These are phyloP conservation scores for Ormyrus pomaceus DNA, from an alignment of 2,888 invertebrate genomes.

Conservation along the genomic window DNA sequence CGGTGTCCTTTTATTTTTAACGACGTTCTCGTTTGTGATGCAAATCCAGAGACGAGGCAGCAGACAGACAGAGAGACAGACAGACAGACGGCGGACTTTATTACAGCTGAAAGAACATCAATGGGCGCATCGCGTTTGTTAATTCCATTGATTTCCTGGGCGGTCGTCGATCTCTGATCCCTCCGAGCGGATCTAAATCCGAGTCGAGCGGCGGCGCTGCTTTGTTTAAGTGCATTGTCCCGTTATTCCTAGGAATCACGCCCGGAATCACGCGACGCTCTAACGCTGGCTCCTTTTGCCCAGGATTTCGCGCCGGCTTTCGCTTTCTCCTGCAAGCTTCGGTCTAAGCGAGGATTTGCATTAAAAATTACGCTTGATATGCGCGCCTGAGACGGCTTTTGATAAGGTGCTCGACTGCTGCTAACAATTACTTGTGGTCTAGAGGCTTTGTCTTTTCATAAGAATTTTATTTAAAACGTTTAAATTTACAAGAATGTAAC, in stretches of 20 bases:
- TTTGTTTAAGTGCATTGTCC: constrained; percentile 34
- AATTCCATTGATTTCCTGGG: constrained; percentile 48
- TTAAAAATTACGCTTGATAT: too few relatives aligned
- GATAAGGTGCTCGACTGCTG: too few relatives aligned
- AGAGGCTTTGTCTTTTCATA: too few relatives aligned
- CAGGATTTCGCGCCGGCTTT: too few relatives aligned
- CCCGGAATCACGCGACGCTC: too few relatives aligned
- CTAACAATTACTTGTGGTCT: too few relatives aligned
- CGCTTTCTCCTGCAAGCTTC: too few relatives aligned
- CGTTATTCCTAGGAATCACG: constrained; percentile 1
- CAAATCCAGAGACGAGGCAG: background rate
- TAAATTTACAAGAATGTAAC: too few relatives aligned
- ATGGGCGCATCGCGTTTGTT: constrained; percentile 49
- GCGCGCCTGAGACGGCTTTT: too few relatives aligned
- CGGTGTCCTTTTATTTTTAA: constrained; percentile 1
- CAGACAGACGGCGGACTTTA: background rate
- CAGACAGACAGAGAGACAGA: background rate
- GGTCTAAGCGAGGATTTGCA: too few relatives aligned
- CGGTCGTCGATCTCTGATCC: background rate
- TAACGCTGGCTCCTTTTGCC: too few relatives aligned
- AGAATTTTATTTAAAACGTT: too few relatives aligned
- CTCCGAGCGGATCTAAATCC: constrained; percentile 19
- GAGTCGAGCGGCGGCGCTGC: constrained; percentile 6
- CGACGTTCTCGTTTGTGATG: constrained; percentile 11
- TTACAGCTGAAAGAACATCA: constrained; percentile 40